Evolutionary conservation across 2,888 invertebrate genomes (phyloP), one percentile per base, ranked within the genome.

Genomic region (Globia sparganii): DNA sequence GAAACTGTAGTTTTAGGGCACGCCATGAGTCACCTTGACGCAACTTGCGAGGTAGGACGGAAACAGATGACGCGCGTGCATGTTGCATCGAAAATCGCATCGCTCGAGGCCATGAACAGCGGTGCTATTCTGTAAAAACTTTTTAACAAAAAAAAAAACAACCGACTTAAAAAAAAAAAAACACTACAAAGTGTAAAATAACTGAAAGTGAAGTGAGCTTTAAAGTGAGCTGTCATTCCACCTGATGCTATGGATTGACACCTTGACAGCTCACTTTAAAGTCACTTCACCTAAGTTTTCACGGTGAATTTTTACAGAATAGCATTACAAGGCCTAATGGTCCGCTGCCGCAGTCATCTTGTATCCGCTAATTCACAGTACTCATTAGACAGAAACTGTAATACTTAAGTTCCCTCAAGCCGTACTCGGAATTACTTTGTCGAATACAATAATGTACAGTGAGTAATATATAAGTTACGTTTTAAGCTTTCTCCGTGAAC

Each of bases 381-480:
- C 56, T 13, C 56, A 40, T 74, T 73, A 74, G 67, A 75, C 70
- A 79, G 37, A 77, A 75, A 83, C 71, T 77, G 74, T 76, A 81
- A 37, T 66, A 77, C 58, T 64, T 76, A 53, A 31, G 82, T 84
- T 82, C 69, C 78, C 70, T 62, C 40, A 72, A 78, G 76, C 53
- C 11, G 58, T 62, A 61, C 43, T 65, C 6, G n/a, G 65, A 81
- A 85, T 87, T 81, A 81, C 78, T 85, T 78, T 49, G 80, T 78
- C 72, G 37, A 62, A 66, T 71, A 84, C 75, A 76, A 75, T 85
- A 75, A 69, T 70, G n/a, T 75, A 75, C 37, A 56, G 62, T 71
- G 53, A 73, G 61, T 70, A 58, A 79, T 71, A 86, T n/a, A 53
- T 75, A 65, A 53, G 43, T 43, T 59, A 59, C 28, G 40, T 46